Evolutionary conservation across 2,888 invertebrate genomes (phyloP), one percentile per base, ranked within the genome.

Genomic region (Drosophila yooni): DNA sequence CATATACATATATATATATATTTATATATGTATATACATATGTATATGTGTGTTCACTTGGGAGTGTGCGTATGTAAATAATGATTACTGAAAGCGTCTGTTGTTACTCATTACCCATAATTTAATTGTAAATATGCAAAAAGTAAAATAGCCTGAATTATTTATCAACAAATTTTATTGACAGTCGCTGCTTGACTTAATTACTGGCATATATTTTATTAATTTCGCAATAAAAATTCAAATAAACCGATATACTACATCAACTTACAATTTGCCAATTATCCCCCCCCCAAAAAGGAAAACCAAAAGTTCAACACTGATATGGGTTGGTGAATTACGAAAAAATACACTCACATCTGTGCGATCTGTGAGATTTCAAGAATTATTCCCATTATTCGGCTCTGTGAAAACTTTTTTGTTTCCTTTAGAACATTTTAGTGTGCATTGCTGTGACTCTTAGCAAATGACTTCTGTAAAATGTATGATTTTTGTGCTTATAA

Each of bases 141-240:
- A 88, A 89, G 88, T 78, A 85, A 88, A 85, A 85, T 85, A 88
- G 74, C 76, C 80, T 89, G 85, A 89, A 89, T 88, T 87, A 89
- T 88, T 89, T 88, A 88, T 89, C 85, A 79, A 88, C 82, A 89
- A 88, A 83, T 79, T 88, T 83, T 87, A 88, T 88, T 89, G 89
- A 89, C 90, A 89, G 89, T 84, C 82, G 80, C 84, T 82, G 83
- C 88, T 88, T 88, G 90, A 88, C 90, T 88, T 88, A 89, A 88
- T 88, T 88, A 88, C 88, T 84, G 83, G 81, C 82, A 83, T 79
- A 86, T 88, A 88, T 90, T 84, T 88, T 88, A 88, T 89, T 89
- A 89, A 88, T 89, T 89, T 89, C 73, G 52, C 64, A 83, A 76
- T 27, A n/a, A 13, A 56, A 38, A 56, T 29, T 38, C n/a, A 57